A percentile compares a stretch with the other conserved stretches of the same genome.
Conservation (phyloP, 2,888 invertebrate species). For the Argyresthia goedartella region DNA sequence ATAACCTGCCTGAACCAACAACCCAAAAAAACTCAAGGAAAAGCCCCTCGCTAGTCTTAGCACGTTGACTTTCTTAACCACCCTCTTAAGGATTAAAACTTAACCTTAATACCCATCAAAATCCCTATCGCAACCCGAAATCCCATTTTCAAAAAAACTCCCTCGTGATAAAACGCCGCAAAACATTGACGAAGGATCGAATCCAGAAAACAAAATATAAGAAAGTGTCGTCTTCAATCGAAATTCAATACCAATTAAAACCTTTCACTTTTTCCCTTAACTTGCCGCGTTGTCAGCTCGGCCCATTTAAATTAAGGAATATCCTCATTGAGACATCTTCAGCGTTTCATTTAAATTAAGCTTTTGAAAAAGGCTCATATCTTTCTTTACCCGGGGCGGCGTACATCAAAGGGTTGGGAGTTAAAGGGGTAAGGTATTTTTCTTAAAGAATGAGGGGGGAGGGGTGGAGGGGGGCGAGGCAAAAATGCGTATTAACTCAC, state of each 20-base stretch:
- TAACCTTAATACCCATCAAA: slow-evolving; percentile 18
- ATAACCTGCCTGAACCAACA: too few species aligned
- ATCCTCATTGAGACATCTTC: slow-evolving; percentile 61
- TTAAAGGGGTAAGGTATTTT: slow-evolving; percentile 45
- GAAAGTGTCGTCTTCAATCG: slow-evolving; percentile 40
- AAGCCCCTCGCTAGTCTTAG: too few species aligned
- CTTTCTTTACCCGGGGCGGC: slow-evolving; percentile 62
- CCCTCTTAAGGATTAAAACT: slow-evolving; percentile 11
- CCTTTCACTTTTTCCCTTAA: slow-evolving; percentile 30
- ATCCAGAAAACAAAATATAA: slow-evolving; percentile 1
- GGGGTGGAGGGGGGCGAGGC: slow-evolving; percentile 28
- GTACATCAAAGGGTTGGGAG: slow-evolving; percentile 56
- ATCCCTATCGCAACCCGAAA: slow-evolving; percentile 11
- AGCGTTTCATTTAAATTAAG: slow-evolving; percentile 67
- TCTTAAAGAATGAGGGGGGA: slow-evolving; percentile 14
- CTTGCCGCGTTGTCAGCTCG: slow-evolving; percentile 31
- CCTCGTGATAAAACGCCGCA: slow-evolving; percentile 15
- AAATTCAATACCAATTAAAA: slow-evolving; percentile 69
- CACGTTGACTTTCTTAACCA: not conserved
- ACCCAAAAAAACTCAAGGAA: too few species aligned
- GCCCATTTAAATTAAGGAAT: slow-evolving; percentile 68
- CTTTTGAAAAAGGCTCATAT: slow-evolving; percentile 70
- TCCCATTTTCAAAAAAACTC: slow-evolving; percentile 25
- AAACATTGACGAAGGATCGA: slow-evolving; percentile 1
- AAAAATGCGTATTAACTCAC: slow-evolving; percentile 67